Evolutionary conservation across 1,140 invertebrate genomes (phyloP), one percentile per base, ranked within the genome.

Genomic region (Dendroctonus valens): DNA sequence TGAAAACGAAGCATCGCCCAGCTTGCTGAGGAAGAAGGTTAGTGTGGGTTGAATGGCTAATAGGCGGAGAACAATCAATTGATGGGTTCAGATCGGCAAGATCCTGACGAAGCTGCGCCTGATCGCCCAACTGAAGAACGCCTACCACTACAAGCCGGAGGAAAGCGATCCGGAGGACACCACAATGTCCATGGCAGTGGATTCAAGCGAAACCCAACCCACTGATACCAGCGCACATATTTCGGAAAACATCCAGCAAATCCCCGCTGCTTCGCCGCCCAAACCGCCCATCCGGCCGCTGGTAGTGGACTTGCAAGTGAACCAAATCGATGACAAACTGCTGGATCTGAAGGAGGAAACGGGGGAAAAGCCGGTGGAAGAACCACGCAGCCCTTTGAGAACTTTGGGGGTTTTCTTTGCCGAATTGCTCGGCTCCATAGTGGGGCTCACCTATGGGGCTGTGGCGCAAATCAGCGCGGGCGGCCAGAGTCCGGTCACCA

Each of bases 401-500:
- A 59, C 54, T 8, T 38, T 70, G 5, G 70, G 70, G 7, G 53
- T 71, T 26, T 70, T 69, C 14, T 71, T 71, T 46, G 66, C 59
- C 4, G 70, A 71, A 61, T 26, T 71, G 4, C 40, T 71, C 5
- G 70, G 70, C 9, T 70, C 68, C 5, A 37, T 71, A 9, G 59
- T 71, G 14, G 70, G 68, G 15, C 51, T 71, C 7, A 66, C 65
- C 40, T 71, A 71, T 60, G 70, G 68, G 8, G 70, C 70, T 14
- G 52, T 66, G 38, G 68, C 70, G 0, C 70, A 71, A 26, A 59
- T 71, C 40, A 46, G 41, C 7, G 38, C 41, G 11, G 58, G 57
- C n/a, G 48, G 41, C 9, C 58, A 67, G 37, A 67, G 42, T 55
- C 65, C 58, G 2, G 58, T 67, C n/a, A 52, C 41, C 39, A 46